phyloP scores from a whole-genome alignment of 2,888 invertebrate genomes.

The Tiphia femorata region DNA sequence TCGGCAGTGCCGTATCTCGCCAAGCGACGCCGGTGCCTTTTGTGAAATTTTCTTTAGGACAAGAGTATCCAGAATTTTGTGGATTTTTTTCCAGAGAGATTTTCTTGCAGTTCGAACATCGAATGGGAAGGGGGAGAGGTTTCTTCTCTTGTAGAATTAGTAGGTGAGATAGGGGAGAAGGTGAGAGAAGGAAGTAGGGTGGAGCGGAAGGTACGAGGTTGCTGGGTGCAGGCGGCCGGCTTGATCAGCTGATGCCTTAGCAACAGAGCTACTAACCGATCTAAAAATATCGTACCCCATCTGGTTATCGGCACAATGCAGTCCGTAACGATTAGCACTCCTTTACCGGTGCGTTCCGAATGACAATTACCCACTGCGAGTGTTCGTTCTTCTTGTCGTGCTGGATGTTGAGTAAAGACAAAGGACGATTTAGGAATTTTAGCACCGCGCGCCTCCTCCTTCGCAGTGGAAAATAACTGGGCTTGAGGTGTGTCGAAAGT shows the following conservation, averaged over 20 bases:
- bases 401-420: too few species aligned
- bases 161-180: constrained; percentile 3
- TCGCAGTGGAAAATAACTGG: too few species aligned
- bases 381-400: too few species aligned
- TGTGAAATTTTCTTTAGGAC: too few species aligned
- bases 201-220: constrained; percentile 30
- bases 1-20: constrained; percentile 35
- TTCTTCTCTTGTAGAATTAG: constrained; percentile 3
- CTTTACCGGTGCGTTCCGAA: background rate
- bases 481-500: too few species aligned
- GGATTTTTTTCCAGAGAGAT: too few species aligned
- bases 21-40: too few species aligned
- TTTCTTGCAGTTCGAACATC: too few species aligned
- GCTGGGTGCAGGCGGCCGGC: constrained; percentile 31
- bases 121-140: too few species aligned
- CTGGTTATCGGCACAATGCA: constrained; percentile 31
- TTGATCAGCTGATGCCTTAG: constrained; percentile 68
- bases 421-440: too few species aligned
- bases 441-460: too few species aligned
- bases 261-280: constrained; percentile 63
- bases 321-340: constrained; percentile 12
- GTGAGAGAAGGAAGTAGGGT: constrained; percentile 1
- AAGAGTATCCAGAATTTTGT: too few species aligned
- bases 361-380: constrained; percentile 9
- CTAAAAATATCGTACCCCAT: constrained; percentile 46